A percentile compares a stretch with the other conserved stretches of the same genome.
Conservation (phyloP, 2,113 vertebrate genomes). For the Thomomys bottae region DNA sequence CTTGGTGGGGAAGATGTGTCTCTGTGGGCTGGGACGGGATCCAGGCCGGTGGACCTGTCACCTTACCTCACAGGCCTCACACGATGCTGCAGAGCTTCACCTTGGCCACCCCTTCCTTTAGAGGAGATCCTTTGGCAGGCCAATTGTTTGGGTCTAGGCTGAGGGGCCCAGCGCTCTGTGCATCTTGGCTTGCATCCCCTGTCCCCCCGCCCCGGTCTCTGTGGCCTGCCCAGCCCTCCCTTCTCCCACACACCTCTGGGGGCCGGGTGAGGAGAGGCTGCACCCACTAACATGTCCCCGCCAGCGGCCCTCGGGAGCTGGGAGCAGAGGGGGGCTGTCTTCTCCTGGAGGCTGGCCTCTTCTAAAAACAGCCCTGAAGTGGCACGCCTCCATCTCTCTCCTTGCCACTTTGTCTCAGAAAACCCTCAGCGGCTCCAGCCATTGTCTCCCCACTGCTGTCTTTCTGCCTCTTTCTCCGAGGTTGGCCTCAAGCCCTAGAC, state of each 20-base stretch:
- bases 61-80: slow-evolving; percentile 79
- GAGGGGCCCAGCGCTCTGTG: not conserved
- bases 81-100: slow-evolving; percentile 65
- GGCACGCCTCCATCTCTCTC: not conserved
- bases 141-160: not conserved
- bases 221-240: not conserved
- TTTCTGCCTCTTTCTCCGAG: not conserved
- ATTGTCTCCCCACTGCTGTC: not conserved
- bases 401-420: not conserved
- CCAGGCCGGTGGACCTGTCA: slow-evolving; percentile 81
- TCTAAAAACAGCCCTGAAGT: not conserved
- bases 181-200: not conserved
- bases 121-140: slow-evolving; percentile 66
- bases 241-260: slow-evolving; percentile 83
- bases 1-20: slow-evolving; percentile 80
- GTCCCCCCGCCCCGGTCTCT: not conserved
- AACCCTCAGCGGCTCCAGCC: not conserved
- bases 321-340: not conserved
- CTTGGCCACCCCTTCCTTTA: slow-evolving; percentile 75
- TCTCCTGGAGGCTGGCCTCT: not conserved
- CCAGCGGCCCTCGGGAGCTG: not conserved
- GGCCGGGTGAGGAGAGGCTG: slow-evolving; percentile 46
- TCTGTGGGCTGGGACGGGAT: slow-evolving; percentile 73
- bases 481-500: not conserved
- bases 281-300: not conserved